Conservation (phyloP, 2,888 invertebrate genomes). For the Penaeus monodon region DNA sequence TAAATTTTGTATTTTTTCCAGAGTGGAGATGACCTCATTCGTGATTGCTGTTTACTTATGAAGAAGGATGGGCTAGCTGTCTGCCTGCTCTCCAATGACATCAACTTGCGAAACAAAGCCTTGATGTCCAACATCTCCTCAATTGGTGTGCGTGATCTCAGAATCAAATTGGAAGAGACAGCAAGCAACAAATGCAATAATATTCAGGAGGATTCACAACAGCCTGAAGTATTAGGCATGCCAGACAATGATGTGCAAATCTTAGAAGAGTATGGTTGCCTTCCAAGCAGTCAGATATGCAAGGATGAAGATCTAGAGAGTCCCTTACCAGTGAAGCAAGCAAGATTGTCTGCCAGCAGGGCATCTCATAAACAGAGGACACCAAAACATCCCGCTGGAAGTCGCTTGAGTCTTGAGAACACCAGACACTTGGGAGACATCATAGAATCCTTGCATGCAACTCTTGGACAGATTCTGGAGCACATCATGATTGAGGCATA, state of each 20-base stretch:
- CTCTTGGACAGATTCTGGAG: slow-evolving; percentile 70
- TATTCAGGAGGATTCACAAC: background rate
- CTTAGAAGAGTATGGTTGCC: too few relatives aligned
- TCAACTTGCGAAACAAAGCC: slow-evolving; percentile 59
- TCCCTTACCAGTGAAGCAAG: too few relatives aligned
- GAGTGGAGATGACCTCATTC: slow-evolving; percentile 61
- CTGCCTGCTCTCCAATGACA: slow-evolving; percentile 55
- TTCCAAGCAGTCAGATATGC: too few relatives aligned
- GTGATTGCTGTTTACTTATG: slow-evolving; percentile 52
- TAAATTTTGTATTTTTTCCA: slow-evolving; percentile 31
- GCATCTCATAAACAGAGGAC: background rate
- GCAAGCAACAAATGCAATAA: background rate
- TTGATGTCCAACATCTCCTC: slow-evolving; percentile 39
- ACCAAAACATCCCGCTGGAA: background rate
- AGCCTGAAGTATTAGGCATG: background rate
- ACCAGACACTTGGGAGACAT: slow-evolving; percentile 12
- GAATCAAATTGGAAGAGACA: background rate
- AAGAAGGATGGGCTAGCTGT: slow-evolving; percentile 33
- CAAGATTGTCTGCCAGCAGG: too few relatives aligned
- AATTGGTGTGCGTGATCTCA: slow-evolving; percentile 48
- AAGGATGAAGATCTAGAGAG: too few relatives aligned
- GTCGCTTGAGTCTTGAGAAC: background rate
- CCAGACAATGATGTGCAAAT: background rate
- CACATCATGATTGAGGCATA: slow-evolving; percentile 76
- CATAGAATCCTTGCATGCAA: slow-evolving; percentile 20